A percentile compares a stretch with the other conserved stretches of the same genome.
These are phyloP conservation scores for Schizaphis graminum DNA, from an alignment of 2,888 invertebrate genomes.

Conservation along the genomic window DNA sequence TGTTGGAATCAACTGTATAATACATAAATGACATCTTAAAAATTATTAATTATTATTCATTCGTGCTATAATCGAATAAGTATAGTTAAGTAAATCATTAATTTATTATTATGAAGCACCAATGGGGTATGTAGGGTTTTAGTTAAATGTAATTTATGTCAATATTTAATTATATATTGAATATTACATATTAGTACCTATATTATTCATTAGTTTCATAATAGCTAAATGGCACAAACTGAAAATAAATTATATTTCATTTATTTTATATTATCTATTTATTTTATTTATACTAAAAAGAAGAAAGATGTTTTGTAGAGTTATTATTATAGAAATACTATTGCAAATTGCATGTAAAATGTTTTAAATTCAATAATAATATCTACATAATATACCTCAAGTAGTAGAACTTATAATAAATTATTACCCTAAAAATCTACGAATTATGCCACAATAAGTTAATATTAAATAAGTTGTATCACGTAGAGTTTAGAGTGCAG, in stretches of 20 bases:
- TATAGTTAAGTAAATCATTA: slow-evolving; percentile 25
- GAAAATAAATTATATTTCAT: background rate
- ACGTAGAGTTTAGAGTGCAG: slow-evolving; percentile 57
- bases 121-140: slow-evolving; percentile 22
- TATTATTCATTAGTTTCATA: slow-evolving; percentile 27
- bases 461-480: slow-evolving; percentile 57
- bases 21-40: background rate
- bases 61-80: slow-evolving; percentile 13
- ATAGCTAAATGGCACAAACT: slow-evolving; percentile 51
- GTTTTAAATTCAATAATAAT: slow-evolving; percentile 22
- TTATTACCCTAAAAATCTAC: slow-evolving; percentile 54
- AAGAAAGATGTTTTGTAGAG: background rate
- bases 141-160: slow-evolving; percentile 22
- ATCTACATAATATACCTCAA: slow-evolving; percentile 48
- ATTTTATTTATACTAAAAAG: slow-evolving; percentile 15
- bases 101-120: slow-evolving; percentile 57
- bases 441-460: slow-evolving; percentile 41
- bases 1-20: background rate
- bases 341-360: background rate
- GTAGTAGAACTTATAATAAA: slow-evolving; percentile 41
- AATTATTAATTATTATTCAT: slow-evolving; percentile 16
- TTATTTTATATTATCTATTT: slow-evolving; percentile 13
- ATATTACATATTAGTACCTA: slow-evolving; percentile 9
- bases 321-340: slow-evolving; percentile 9
- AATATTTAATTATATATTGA: slow-evolving; percentile 24